Evolutionary conservation across 2,113 vertebrate species (phyloP).

Genomic region (Tyrannus savana): DNA sequence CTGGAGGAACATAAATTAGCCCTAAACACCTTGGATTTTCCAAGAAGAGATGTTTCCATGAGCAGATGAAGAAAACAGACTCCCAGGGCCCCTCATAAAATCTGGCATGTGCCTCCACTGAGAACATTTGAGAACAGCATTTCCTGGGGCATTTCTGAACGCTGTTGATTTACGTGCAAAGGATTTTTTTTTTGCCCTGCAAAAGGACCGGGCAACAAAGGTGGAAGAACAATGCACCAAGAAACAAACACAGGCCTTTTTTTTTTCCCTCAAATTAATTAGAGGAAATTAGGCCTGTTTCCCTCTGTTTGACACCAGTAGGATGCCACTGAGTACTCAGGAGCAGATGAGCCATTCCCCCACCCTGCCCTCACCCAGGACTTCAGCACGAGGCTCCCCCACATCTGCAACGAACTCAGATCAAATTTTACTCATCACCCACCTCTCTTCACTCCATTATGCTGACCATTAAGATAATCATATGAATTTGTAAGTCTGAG

Average conservation of each 20-base stretch:
- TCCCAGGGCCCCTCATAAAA: conserved; percentile 7
- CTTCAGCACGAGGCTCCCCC: background rate
- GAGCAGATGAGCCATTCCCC: background rate
- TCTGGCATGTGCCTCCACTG: background rate
- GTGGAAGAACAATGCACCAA: background rate
- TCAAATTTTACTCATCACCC: conserved; percentile 10
- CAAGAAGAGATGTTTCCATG: background rate
- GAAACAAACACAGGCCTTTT: background rate
- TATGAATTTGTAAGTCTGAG: conserved; percentile 50
- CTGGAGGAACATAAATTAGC: background rate
- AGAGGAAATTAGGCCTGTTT: background rate
- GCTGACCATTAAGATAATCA: conserved; percentile 58
- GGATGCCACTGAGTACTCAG: background rate
- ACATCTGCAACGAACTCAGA: background rate
- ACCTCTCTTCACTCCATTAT: conserved; percentile 25
- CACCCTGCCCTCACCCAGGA: background rate
- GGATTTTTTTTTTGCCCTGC: background rate
- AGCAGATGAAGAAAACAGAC: background rate
- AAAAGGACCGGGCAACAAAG: background rate
- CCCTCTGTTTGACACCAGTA: conserved; percentile 1
- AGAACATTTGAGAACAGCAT: background rate
- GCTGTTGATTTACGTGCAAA: conserved; percentile 5
- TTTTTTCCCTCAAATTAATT: background rate
- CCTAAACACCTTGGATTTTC: background rate
- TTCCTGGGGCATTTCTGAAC: conserved; percentile 39